phyloP scores from a whole-genome alignment of 2,888 invertebrate genomes.

The Tryphoninae sp. region DNA sequence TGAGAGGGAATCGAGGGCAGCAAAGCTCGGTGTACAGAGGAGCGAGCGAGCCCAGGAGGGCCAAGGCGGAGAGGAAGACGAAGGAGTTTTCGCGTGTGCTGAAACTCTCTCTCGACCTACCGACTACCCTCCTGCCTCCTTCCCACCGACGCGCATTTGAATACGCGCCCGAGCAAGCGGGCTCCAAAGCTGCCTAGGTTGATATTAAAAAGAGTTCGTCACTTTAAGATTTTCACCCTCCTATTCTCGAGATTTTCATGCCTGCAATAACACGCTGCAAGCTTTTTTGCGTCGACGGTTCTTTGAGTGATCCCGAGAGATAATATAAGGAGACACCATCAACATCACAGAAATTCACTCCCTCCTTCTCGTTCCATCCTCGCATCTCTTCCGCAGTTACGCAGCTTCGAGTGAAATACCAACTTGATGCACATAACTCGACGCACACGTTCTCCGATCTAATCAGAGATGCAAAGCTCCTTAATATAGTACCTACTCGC shows the following conservation, averaged over 20 bases:
- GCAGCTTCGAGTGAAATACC: background rate
- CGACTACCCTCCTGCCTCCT: background rate
- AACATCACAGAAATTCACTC: background rate
- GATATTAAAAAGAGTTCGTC: constrained; percentile 74
- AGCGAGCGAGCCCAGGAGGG: constrained; percentile 17
- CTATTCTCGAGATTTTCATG: constrained; percentile 66
- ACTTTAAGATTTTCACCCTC: constrained; percentile 61
- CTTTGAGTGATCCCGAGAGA: constrained; percentile 20
- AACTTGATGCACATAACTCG: constrained; percentile 2
- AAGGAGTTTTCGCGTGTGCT: constrained; percentile 31
- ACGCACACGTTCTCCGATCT: constrained; percentile 21
- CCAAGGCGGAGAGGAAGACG: constrained; percentile 26
- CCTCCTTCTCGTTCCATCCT: background rate
- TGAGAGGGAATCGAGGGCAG: constrained; percentile 41
- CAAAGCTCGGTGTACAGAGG: background rate
- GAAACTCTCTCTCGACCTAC: background rate
- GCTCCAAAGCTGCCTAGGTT: constrained; percentile 62
- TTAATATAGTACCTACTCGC: background rate
- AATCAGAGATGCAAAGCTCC: constrained; percentile 7
- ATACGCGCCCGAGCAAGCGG: constrained; percentile 63
- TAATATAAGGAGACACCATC: background rate
- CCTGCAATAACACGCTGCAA: constrained; percentile 65
- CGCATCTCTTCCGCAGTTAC: background rate
- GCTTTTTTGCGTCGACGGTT: background rate
- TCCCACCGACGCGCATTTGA: constrained; percentile 64